Evolutionary conservation across 2,797 vertebrate genomes (phyloP).

Genomic region (Neosilurus mollespiculum): DNA sequence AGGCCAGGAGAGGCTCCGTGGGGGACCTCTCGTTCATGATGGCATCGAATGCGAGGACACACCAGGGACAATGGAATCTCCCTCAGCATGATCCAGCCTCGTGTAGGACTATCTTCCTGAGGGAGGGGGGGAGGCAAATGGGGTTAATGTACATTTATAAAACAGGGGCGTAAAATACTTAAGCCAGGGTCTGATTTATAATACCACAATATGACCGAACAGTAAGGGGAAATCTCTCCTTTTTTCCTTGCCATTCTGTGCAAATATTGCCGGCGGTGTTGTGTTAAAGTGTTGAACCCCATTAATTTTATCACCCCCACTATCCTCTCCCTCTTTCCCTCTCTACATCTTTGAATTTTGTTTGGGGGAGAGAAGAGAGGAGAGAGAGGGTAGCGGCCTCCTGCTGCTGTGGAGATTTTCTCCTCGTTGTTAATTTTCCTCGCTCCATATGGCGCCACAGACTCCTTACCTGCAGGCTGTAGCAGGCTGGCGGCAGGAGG

Average conservation of each 20-base stretch:
- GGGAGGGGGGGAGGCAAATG: conserved; percentile 62
- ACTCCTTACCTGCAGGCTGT: conserved; percentile 99
- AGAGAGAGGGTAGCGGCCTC: conserved; percentile 75
- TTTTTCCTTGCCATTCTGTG: conserved; percentile 74
- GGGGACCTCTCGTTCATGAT: conserved; percentile 70
- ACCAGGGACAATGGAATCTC: conserved; percentile 74
- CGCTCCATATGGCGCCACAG: conserved; percentile 99
- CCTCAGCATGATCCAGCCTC: conserved; percentile 73
- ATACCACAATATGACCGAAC: conserved; percentile 86
- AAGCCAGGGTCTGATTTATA: conserved; percentile 86
- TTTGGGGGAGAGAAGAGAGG: conserved; percentile 76
- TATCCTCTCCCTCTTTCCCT: conserved; percentile 64
- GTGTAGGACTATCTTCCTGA: conserved; percentile 52
- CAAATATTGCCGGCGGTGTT: conserved; percentile 98
- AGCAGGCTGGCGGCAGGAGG: conserved; percentile 83
- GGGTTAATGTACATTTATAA: conserved; percentile 81
- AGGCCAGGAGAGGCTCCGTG: conserved; percentile 75
- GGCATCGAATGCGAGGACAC: conserved; percentile 73
- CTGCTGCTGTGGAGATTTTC: conserved; percentile 96
- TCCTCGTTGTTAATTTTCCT: conserved; percentile 99
- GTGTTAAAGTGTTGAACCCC: conserved; percentile 97
- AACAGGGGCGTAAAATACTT: conserved; percentile 78
- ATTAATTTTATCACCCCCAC: conserved; percentile 99
- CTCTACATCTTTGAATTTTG: conserved; percentile 95
- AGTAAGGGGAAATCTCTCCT: conserved; percentile 75